Conservation (phyloP, 1,140 invertebrate genomes). For the Pseudomyrmex sp. region DNA sequence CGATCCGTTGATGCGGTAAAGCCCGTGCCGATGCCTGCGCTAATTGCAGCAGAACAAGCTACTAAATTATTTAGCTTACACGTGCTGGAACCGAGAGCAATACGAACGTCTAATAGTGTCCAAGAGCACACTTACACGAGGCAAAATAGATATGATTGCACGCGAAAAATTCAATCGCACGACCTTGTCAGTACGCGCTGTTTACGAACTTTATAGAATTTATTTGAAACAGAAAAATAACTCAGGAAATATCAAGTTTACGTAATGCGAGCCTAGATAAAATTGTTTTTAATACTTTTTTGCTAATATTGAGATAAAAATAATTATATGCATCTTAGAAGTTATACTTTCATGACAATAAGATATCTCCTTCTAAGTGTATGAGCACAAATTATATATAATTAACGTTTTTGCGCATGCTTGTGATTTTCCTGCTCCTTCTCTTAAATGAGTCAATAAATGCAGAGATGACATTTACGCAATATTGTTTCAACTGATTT, state of each 20-base stretch:
- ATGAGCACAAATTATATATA: too few relatives aligned
- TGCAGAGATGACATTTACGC: not conserved
- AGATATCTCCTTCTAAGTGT: too few relatives aligned
- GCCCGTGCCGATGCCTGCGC: constrained; percentile 49
- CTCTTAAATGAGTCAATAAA: not conserved
- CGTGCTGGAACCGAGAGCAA: constrained; percentile 23
- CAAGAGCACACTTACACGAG: constrained; percentile 24
- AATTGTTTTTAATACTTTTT: not conserved
- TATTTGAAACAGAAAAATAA: constrained; percentile 26
- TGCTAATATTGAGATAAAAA: not conserved
- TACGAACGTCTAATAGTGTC: constrained; percentile 28
- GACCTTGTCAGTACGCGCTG: not conserved
- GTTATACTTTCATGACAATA: too few relatives aligned
- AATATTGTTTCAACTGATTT: not conserved
- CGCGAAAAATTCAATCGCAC: constrained; percentile 48
- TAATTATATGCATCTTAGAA: too few relatives aligned
- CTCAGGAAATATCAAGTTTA: not conserved
- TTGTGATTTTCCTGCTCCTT: not conserved
- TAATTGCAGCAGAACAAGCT: constrained; percentile 65
- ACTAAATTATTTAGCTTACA: constrained; percentile 69
- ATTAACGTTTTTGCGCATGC: not conserved
- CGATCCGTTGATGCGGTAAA: constrained; percentile 60
- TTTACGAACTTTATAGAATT: not conserved
- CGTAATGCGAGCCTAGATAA: not conserved
- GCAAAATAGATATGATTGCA: constrained; percentile 63